phyloP scores from a whole-genome alignment of 2,113 vertebrate species.

The Crocuta crocuta region DNA sequence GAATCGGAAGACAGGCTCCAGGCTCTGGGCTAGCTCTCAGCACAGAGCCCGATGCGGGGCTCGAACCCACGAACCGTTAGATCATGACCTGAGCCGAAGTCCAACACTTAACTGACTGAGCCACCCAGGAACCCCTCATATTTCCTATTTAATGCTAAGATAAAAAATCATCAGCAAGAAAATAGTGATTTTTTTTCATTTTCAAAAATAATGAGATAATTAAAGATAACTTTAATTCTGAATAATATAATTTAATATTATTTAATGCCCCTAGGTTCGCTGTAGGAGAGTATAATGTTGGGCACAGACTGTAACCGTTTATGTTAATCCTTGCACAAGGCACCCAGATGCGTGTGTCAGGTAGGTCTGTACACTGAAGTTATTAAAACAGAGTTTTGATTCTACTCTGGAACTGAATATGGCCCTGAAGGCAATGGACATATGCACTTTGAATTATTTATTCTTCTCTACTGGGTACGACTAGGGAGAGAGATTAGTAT shows the following conservation, averaged over 20 bases:
- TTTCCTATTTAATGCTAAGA: constrained; percentile 25
- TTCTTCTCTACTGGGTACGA: neutral
- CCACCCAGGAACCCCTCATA: neutral
- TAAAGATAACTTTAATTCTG: constrained; percentile 39
- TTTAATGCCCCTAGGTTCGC: neutral
- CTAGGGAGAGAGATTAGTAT: neutral
- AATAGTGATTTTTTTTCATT: neutral
- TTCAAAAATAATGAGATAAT: constrained; percentile 41
- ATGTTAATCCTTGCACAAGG: neutral
- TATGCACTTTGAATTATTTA: neutral
- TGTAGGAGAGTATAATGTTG: neutral
- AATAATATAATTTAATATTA: neutral
- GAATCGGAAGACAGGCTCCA: too few relatives aligned
- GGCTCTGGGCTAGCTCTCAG: too few relatives aligned
- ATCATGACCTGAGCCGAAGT: too few relatives aligned
- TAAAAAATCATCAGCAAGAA: constrained; percentile 18
- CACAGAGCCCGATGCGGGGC: too few relatives aligned
- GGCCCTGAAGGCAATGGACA: neutral
- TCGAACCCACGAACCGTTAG: too few relatives aligned
- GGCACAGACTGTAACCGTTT: neutral
- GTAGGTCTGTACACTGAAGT: neutral
- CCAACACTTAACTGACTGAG: too few relatives aligned
- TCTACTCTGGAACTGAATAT: neutral
- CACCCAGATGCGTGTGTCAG: neutral
- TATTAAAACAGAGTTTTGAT: neutral